Conservation (phyloP, 1,140 invertebrate species). For the Dermatophagoides farinae region DNA sequence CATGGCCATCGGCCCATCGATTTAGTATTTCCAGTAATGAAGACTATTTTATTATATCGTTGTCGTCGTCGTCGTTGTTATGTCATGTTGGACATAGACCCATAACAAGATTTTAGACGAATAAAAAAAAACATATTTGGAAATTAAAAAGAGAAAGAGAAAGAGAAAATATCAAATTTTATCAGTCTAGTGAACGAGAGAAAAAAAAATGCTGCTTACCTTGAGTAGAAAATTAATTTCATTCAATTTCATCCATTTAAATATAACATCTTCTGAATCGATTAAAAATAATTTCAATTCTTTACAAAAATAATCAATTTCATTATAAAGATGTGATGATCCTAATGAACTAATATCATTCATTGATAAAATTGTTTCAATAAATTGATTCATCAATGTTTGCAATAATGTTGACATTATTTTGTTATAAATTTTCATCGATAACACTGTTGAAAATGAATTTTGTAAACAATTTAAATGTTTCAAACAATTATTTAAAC, state of each 20-base stretch:
- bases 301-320: slow-evolving; percentile 35
- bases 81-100: too few species aligned
- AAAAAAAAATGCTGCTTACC: too few species aligned
- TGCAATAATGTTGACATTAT: slow-evolving; percentile 40
- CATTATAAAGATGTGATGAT: slow-evolving; percentile 34
- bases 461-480: neutral
- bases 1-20: slow-evolving; percentile 74
- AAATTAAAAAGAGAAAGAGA: neutral
- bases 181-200: too few species aligned
- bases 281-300: slow-evolving; percentile 35
- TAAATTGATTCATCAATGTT: slow-evolving; percentile 38
- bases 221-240: slow-evolving; percentile 60
- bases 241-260: slow-evolving; percentile 58
- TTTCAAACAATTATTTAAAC: slow-evolving; percentile 2
- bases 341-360: slow-evolving; percentile 45
- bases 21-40: slow-evolving; percentile 64
- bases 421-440: slow-evolving; percentile 41
- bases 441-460: slow-evolving; percentile 36
- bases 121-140: neutral
- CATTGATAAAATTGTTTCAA: slow-evolving; percentile 32
- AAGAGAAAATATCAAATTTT: neutral
- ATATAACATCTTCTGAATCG: slow-evolving; percentile 26
- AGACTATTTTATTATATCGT: slow-evolving; percentile 28
- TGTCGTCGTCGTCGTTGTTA: too few species aligned
- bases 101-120: neutral